A percentile compares a stretch with the other conserved stretches of the same genome.
phyloP scores from a whole-genome alignment of 1,140 invertebrate species.

The Ceratitis capitata region DNA sequence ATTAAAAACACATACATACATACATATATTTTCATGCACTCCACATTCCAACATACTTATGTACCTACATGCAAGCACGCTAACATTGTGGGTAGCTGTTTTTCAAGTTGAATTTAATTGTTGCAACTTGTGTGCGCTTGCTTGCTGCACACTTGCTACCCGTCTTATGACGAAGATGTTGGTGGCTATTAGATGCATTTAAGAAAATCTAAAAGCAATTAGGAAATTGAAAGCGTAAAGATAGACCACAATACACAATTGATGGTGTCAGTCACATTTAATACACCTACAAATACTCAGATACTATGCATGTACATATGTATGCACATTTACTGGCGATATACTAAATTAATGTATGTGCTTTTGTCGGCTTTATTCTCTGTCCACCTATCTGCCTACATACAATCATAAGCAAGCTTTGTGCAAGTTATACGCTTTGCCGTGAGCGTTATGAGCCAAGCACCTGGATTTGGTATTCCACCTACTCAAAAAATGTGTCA shows the following conservation, averaged over 20 bases:
- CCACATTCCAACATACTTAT: background rate
- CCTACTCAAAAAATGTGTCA: constrained; percentile 30
- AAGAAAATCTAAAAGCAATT: constrained; percentile 33
- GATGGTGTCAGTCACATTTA: background rate
- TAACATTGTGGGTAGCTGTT: constrained; percentile 7
- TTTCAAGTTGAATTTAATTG: constrained; percentile 20
- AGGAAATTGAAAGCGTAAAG: constrained; percentile 29
- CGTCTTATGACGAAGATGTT: too few relatives aligned
- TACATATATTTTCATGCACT: background rate
- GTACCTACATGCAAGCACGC: background rate
- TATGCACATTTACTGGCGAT: background rate
- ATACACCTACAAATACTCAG: background rate
- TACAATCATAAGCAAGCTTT: constrained; percentile 6
- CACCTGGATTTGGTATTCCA: constrained; percentile 15
- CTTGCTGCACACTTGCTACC: background rate
- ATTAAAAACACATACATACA: too few relatives aligned
- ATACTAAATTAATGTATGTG: background rate
- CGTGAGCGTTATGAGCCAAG: constrained; percentile 3
- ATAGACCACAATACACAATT: constrained; percentile 26
- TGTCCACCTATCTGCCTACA: constrained; percentile 19
- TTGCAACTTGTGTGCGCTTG: constrained; percentile 7
- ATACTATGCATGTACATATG: background rate
- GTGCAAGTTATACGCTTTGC: background rate
- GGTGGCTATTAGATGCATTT: constrained; percentile 14
- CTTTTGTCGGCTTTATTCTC: background rate